Percentiles rank a stretch among this genome's conserved stretches.
Conservation (phyloP, 2,113 vertebrate genomes). For the Sterrhoptilus dennistouni region DNA sequence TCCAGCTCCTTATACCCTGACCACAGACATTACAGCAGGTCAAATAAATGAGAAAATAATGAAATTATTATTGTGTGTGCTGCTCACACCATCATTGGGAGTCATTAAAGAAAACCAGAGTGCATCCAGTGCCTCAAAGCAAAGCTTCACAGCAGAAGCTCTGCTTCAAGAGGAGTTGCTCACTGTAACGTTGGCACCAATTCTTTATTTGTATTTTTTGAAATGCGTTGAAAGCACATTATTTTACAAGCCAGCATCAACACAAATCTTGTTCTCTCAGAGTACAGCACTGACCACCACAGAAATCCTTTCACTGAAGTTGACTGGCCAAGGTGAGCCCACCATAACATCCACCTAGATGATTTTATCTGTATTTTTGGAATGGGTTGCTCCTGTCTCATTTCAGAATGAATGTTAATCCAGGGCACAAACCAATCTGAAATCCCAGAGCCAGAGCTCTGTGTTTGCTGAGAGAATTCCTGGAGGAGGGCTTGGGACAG, state of each 20-base stretch:
- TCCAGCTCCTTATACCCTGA: neutral
- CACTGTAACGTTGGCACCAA: neutral
- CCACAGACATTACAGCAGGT: neutral
- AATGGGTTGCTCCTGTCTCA: constrained; percentile 23
- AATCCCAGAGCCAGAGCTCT: neutral
- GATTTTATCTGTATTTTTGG: neutral
- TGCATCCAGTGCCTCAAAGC: neutral
- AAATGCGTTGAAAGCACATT: accelerated
- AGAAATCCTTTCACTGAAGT: accelerated
- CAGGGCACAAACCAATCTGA: neutral
- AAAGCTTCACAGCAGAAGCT: neutral
- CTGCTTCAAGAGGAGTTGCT: neutral
- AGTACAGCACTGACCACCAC: too few relatives aligned
- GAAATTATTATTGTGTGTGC: neutral
- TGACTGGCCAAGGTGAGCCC: neutral
- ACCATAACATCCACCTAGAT: neutral
- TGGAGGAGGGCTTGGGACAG: constrained; percentile 68
- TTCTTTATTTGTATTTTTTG: neutral
- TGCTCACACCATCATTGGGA: accelerated
- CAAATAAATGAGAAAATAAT: neutral
- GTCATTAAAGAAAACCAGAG: neutral
- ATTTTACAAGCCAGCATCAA: neutral
- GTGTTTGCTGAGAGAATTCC: constrained; percentile 63
- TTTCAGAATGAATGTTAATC: constrained; percentile 71
- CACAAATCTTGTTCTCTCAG: neutral